Evolutionary conservation across 2,113 vertebrate genomes (phyloP), one percentile per base, ranked within the genome.

Genomic region (Syrmaticus mikado): DNA sequence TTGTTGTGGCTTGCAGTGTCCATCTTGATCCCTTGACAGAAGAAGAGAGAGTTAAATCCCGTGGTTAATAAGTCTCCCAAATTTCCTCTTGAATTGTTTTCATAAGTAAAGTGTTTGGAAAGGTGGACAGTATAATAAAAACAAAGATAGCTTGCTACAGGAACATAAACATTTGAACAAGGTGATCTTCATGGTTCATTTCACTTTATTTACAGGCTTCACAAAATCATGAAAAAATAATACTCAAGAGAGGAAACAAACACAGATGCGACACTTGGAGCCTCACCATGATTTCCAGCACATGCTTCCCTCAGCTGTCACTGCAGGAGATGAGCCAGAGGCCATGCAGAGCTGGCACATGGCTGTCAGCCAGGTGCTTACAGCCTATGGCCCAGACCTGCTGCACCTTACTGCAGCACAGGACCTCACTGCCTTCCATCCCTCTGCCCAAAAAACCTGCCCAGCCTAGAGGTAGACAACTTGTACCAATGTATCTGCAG

Each of bases 1-100:
- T 99, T 8, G 96, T 98, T 57, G 99, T 98, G 66, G 99, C 99
- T 93, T 99, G 99, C 36, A 99, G 94, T 9, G 99, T 99, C 99
- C 99, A 99, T 83, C 99, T 98, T 24, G 99, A 99, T 12, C 99
- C 99, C 99, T 99, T 92, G 60, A 92, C 55, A 95, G 11, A 46
- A 96, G 61, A 78, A 14, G 16, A 73, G 24, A 38, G 55, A 57
- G 27, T 19, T 36, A 81, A 76, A 30, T 90, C 8, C 38, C 28
- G 67, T 25, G 83, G 10, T 40, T 77, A 82, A 61, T 11, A 18
- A 57, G 14, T 22, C 5, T 87, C 75, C 19, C 11, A 6, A 72
- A 88, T 36, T 11, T 66, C 10, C 8, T 65, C 43, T 57, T 74
- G 5, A 70, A 34, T 36, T 62, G 5, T 57, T 66, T 84, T 61